A percentile compares a stretch with the other conserved stretches of the same genome.
These are phyloP conservation scores for Danaus melanippus DNA, from an alignment of 1,140 invertebrate species.

Conservation along the genomic window DNA sequence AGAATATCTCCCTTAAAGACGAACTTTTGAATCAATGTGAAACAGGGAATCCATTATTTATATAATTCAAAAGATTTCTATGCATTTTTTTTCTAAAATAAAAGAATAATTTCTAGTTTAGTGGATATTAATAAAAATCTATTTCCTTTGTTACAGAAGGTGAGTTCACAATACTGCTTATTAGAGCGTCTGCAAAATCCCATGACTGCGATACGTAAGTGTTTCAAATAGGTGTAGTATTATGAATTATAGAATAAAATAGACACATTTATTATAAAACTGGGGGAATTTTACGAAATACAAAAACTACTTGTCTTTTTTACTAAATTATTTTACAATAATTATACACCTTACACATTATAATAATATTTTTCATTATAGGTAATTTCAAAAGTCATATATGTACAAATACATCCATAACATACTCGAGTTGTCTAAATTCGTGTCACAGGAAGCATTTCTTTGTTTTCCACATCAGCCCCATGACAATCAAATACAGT, in stretches of 20 bases:
- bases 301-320: no score
- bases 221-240: background rate
- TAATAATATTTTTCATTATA: conserved; percentile 1
- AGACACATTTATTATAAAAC: no score
- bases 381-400: background rate
- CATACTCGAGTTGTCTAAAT: background rate
- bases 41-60: conserved; percentile 27
- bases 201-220: conserved; percentile 21
- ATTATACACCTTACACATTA: background rate
- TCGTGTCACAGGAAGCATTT: conserved; percentile 23
- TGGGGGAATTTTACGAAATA: no score
- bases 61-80: conserved; percentile 10
- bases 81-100: conserved; percentile 24
- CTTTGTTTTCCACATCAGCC: conserved; percentile 36
- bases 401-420: conserved; percentile 1
- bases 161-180: conserved; percentile 42
- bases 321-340: no score
- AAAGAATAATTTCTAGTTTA: conserved; percentile 8
- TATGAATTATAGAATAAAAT: no score
- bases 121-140: conserved; percentile 27
- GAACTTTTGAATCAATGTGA: conserved; percentile 40
- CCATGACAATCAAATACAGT: conserved; percentile 27
- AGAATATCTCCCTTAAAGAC: conserved; percentile 44
- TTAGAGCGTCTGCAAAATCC: conserved; percentile 14
- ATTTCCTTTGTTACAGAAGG: conserved; percentile 64